A percentile compares a stretch with the other conserved stretches of the same genome.
Evolutionary conservation across 92 coral and sea anemone species (phyloP).

Genomic region (Porites cylindrica): DNA sequence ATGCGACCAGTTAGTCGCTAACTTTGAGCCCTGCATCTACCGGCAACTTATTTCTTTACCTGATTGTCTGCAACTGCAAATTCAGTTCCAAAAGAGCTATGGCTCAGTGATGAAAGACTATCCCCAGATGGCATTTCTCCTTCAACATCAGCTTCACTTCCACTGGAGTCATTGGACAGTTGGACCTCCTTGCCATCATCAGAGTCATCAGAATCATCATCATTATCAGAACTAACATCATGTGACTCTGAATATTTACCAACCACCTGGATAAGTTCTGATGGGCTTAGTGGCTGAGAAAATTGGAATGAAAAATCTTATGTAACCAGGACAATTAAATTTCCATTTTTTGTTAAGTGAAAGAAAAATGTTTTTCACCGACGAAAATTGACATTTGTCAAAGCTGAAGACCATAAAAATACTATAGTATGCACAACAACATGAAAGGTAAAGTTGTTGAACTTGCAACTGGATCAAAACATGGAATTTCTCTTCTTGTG

Average conservation of each 20-base stretch:
- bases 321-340: too few species aligned
- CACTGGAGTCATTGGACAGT: conserved; percentile 35
- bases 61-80: conserved; percentile 10
- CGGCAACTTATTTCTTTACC: neutral
- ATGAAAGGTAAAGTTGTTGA: too few species aligned
- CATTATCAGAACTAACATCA: conserved; percentile 73
- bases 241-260: conserved; percentile 84
- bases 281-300: conserved; percentile 77
- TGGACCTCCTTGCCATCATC: conserved; percentile 36
- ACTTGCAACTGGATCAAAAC: too few species aligned
- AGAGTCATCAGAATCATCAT: conserved; percentile 39
- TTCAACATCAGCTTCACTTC: conserved; percentile 66
- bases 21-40: too few species aligned
- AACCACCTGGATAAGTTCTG: conserved; percentile 86
- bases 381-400: too few species aligned
- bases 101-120: conserved; percentile 29
- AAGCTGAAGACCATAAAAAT: too few species aligned
- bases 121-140: conserved; percentile 29
- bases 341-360: too few species aligned
- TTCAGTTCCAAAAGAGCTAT: conserved; percentile 35
- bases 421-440: too few species aligned
- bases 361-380: too few species aligned
- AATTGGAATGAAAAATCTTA: neutral
- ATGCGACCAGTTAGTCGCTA: too few species aligned
- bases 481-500: too few species aligned